Evolutionary conservation across 92 coral and sea anemone species (phyloP), one percentile per base, ranked within the genome.

Genomic region (Scolanthus callimorphus): DNA sequence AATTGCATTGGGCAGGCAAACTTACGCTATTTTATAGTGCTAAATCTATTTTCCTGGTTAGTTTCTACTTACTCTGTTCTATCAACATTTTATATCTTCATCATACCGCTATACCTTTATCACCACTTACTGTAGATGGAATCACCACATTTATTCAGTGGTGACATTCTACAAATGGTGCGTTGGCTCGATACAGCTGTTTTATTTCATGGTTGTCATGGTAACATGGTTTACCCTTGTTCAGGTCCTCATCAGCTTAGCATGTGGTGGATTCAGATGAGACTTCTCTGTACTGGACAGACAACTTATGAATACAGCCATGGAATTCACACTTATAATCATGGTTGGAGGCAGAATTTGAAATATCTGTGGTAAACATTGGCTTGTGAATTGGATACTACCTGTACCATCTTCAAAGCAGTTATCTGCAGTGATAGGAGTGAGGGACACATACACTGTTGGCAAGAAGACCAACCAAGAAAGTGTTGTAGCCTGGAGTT

Each of bases 221-320:
- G 82, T 74, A 29, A 88, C 78, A 51, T 88, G 96, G 96, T 53
- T 88, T 57, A 69, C 77, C 26, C 51, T 88, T 6, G 45, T 74
- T 48, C 96, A 88, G 66, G 61, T 61, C 23, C 25, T 88, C 11
- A 81, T 77, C 0, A 73, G 90, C 60, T 44, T 53, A 0, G 58
- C 52, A 0, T 83, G 84, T 60, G 79, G 76, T 21, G 59, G 68
- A 65, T 88, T 88, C 90, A 88, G 56, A 49, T 84, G 65, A 54
- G 77, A 30, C 76, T 88, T 45, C 34, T 78, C 19, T 78, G 61
- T 46, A 57, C 80, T 1, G 96, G 96, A 22, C 96, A 88, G 51
- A 88, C 96, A 30, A 83, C 84, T 0, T 88, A 83, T 27, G 96
- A 88, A 67, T 88, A 78, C 70, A 69, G 80, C 39, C 90, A 78